These are phyloP conservation scores for Lithophane leautieri DNA, from an alignment of 2,888 invertebrate genomes.

Conservation along the genomic window DNA sequence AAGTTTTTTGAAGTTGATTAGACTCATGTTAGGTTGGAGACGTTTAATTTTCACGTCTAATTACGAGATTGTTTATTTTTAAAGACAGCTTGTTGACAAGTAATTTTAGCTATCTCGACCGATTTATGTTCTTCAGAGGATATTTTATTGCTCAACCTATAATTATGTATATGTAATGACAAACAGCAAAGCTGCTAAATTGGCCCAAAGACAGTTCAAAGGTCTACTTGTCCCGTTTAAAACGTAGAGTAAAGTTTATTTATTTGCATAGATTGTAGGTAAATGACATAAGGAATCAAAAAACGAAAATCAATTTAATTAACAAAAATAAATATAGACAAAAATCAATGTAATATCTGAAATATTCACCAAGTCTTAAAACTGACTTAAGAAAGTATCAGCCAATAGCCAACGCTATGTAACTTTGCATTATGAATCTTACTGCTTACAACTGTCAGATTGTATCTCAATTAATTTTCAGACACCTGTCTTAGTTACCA, in stretches of 20 bases:
- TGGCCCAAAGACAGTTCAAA: background rate
- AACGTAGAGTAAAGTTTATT: too few relatives aligned
- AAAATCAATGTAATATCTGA: background rate
- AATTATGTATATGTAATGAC: too few relatives aligned
- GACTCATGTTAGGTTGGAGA: background rate
- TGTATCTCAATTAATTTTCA: background rate
- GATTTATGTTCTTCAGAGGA: too few relatives aligned
- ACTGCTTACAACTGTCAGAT: background rate
- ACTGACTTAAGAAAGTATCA: background rate
- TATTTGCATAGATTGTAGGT: too few relatives aligned
- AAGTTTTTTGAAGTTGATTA: constrained; percentile 33
- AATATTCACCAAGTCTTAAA: background rate
- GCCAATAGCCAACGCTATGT: background rate
- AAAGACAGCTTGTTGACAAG: background rate
- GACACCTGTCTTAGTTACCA: background rate
- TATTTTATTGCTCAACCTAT: background rate
- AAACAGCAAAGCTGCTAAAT: background rate
- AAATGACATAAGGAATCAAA: too few relatives aligned
- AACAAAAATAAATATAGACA: too few relatives aligned
- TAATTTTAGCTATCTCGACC: background rate
- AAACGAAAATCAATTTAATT: too few relatives aligned
- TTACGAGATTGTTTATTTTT: background rate
- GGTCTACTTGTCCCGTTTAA: background rate
- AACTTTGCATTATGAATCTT: background rate
- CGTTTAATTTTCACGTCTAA: background rate